These are phyloP conservation scores for Corythoichthys intestinalis DNA, from an alignment of 2,113 vertebrate genomes.

Conservation along the genomic window DNA sequence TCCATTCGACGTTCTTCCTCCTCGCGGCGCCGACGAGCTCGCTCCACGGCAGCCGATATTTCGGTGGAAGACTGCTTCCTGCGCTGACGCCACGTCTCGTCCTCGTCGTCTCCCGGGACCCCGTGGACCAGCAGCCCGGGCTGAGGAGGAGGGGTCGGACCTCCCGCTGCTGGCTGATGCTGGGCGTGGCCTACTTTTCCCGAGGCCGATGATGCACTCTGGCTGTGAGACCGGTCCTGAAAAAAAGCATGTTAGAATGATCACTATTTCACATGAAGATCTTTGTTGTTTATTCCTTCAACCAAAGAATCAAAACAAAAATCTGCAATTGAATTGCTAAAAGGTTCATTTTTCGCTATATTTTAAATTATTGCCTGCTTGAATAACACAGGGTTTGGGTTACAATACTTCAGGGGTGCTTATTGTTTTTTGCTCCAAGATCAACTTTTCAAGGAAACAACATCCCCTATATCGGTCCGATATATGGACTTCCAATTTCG, in stretches of 20 bases:
- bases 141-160: conserved; percentile 52
- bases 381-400: no score
- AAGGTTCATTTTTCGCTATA: conserved; percentile 8
- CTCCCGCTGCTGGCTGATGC: conserved; percentile 52
- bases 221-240: conserved; percentile 65
- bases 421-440: no score
- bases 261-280: background rate
- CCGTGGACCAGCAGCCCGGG: conserved; percentile 48
- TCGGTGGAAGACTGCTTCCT: conserved; percentile 86
- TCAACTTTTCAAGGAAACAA: no score
- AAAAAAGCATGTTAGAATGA: background rate
- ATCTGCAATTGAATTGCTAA: background rate
- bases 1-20: conserved; percentile 91
- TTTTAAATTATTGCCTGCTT: background rate
- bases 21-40: conserved; percentile 83
- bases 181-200: conserved; percentile 46
- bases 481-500: no score
- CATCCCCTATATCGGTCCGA: no score
- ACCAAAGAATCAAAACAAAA: background rate
- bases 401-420: no score
- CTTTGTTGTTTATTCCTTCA: background rate
- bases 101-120: conserved; percentile 80
- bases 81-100: conserved; percentile 90
- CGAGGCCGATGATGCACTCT: conserved; percentile 31
- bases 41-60: conserved; percentile 86